Conservation (phyloP, 2,888 invertebrate species). For the Idaea straminata region DNA sequence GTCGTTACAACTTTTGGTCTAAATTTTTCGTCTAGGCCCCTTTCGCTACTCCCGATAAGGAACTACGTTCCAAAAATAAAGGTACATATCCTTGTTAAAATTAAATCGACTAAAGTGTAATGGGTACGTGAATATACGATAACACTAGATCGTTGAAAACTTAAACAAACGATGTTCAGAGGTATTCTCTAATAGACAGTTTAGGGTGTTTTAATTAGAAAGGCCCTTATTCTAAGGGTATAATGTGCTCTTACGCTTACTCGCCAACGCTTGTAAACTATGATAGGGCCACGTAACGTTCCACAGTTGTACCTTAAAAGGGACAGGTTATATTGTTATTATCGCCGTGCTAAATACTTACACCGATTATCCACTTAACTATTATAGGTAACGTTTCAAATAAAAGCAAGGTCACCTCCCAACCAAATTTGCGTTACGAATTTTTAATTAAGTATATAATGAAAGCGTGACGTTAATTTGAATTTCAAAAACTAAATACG, state of each 20-base stretch:
- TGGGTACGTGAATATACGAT: slow-evolving; percentile 5
- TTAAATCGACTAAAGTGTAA: not conserved
- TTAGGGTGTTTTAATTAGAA: slow-evolving; percentile 76
- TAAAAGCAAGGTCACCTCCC: not conserved
- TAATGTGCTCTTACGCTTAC: slow-evolving; percentile 68
- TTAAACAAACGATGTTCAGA: slow-evolving; percentile 49
- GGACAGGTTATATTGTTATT: slow-evolving; percentile 48
- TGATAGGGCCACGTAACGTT: slow-evolving; percentile 49
- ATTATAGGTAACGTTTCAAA: slow-evolving; percentile 35
- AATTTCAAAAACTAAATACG: not conserved
- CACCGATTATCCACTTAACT: slow-evolving; percentile 45
- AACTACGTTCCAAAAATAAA: no score
- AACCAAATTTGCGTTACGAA: not conserved
- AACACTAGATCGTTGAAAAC: slow-evolving; percentile 36
- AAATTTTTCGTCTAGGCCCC: no score
- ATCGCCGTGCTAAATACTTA: slow-evolving; percentile 52
- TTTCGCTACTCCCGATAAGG: no score
- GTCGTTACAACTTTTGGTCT: no score
- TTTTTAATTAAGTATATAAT: not conserved
- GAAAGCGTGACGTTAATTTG: not conserved
- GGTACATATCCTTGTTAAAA: not conserved
- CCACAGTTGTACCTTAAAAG: slow-evolving; percentile 47
- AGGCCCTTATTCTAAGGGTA: slow-evolving; percentile 69
- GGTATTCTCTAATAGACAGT: slow-evolving; percentile 65
- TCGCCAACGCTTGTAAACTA: slow-evolving; percentile 67